Percentiles rank a stretch among this genome's conserved stretches.
phyloP scores from a whole-genome alignment of 2,797 vertebrate genomes.

The Poecilia picta region DNA sequence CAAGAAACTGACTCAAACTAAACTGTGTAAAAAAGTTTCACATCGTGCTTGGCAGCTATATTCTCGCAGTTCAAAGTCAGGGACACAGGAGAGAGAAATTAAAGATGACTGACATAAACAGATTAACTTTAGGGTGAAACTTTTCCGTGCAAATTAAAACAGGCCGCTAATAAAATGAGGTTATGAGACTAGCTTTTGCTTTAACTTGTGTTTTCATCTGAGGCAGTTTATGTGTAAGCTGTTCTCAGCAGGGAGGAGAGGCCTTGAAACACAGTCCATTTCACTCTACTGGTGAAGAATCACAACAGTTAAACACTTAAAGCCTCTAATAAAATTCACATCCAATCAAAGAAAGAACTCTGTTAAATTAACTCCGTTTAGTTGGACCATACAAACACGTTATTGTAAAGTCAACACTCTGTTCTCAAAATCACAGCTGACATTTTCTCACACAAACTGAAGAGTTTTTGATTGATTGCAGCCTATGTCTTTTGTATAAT shows the following conservation, averaged over 20 bases:
- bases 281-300: slow-evolving; percentile 5
- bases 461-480: slow-evolving; percentile 3
- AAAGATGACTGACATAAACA: background rate
- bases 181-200: slow-evolving; percentile 1
- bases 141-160: slow-evolving; percentile 7
- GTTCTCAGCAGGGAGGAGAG: slow-evolving; percentile 15
- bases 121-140: background rate
- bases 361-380: background rate
- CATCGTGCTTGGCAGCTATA: background rate
- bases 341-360: background rate
- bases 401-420: background rate
- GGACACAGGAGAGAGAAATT: background rate
- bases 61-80: background rate
- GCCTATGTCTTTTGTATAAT: background rate
- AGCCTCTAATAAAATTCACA: slow-evolving; percentile 1
- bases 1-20: background rate
- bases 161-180: slow-evolving; percentile 7
- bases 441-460: slow-evolving; percentile 11
- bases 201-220: slow-evolving; percentile 14
- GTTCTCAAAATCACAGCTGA: background rate
- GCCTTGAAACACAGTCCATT: slow-evolving; percentile 25
- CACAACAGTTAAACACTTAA: slow-evolving; percentile 6
- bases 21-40: background rate
- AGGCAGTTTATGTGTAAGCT: slow-evolving; percentile 40
- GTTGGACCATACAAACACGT: background rate